A percentile compares a stretch with the other conserved stretches of the same genome.
Evolutionary conservation across 2,888 invertebrate genomes (phyloP).

Genomic region (Bombylius major): DNA sequence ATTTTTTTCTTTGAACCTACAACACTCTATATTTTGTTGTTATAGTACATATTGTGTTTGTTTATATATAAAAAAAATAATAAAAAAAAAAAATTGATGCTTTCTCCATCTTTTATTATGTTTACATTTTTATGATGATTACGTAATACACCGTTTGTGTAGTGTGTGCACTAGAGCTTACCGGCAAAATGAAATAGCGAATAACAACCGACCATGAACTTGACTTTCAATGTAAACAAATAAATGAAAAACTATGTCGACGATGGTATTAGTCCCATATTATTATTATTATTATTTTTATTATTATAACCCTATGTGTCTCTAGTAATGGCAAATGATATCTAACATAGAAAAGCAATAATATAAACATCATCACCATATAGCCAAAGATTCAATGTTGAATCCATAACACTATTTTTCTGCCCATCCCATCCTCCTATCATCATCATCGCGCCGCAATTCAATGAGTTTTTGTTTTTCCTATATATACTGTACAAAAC

Average conservation of each 20-base stretch:
- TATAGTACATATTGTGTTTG: neutral
- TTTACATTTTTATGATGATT: slow-evolving; percentile 2
- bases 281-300: too few species aligned
- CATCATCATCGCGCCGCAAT: neutral
- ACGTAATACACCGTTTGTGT: slow-evolving; percentile 1
- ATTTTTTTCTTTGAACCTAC: neutral
- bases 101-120: neutral
- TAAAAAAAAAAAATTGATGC: neutral
- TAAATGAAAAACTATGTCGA: slow-evolving; percentile 16
- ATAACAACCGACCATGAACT: slow-evolving; percentile 19
- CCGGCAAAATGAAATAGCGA: slow-evolving; percentile 14
- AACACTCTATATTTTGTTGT: neutral
- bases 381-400: neutral
- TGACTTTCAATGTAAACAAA: slow-evolving; percentile 19
- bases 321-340: neutral
- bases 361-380: neutral
- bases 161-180: neutral
- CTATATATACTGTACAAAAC: too few species aligned
- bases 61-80: neutral
- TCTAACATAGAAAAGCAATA: neutral
- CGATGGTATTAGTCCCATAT: slow-evolving; percentile 5
- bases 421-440: neutral
- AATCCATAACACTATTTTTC: neutral
- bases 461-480: neutral
- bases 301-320: too few species aligned